Conservation (phyloP, 2,888 invertebrate genomes). For the Ypsolopha sequella region DNA sequence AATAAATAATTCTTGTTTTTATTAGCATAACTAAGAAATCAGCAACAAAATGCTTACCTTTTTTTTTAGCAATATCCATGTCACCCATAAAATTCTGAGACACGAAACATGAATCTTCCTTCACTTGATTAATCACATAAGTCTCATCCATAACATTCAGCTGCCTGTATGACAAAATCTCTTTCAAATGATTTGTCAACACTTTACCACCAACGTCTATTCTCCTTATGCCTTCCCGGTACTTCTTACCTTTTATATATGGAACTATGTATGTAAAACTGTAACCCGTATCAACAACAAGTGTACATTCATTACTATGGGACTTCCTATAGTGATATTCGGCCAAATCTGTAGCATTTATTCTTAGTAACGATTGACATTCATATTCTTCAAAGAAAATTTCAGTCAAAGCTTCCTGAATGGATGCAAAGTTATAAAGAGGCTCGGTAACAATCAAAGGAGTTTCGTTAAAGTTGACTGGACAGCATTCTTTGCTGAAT, state of each 20-base stretch:
- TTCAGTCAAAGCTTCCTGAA: constrained; percentile 95
- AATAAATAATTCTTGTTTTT: no score
- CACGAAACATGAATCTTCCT: constrained; percentile 97
- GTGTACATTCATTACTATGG: constrained; percentile 74
- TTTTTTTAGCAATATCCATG: constrained; percentile 75
- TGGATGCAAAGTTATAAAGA: constrained; percentile 90
- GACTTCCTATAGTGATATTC: constrained; percentile 75
- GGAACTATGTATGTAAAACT: constrained; percentile 97
- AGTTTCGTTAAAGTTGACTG: constrained; percentile 81
- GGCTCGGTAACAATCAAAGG: constrained; percentile 94
- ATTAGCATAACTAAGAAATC: no score
- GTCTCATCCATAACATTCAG: constrained; percentile 99
- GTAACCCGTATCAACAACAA: constrained; percentile 95
- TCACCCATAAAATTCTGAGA: constrained; percentile 86
- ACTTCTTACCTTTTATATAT: constrained; percentile 83
- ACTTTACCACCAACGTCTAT: constrained; percentile 98
- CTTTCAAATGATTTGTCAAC: constrained; percentile 97
- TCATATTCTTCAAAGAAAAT: constrained; percentile 98
- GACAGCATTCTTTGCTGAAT: constrained; percentile 87
- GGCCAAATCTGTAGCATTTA: constrained; percentile 85
- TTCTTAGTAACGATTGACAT: constrained; percentile 83
- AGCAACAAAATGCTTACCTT: constrained; percentile 29
- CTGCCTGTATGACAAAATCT: constrained; percentile 95
- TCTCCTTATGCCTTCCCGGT: constrained; percentile 77
- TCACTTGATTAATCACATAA: constrained; percentile 97